These are phyloP conservation scores for Vulpes vulpes DNA, from an alignment of 2,113 vertebrate genomes.

Conservation along the genomic window DNA sequence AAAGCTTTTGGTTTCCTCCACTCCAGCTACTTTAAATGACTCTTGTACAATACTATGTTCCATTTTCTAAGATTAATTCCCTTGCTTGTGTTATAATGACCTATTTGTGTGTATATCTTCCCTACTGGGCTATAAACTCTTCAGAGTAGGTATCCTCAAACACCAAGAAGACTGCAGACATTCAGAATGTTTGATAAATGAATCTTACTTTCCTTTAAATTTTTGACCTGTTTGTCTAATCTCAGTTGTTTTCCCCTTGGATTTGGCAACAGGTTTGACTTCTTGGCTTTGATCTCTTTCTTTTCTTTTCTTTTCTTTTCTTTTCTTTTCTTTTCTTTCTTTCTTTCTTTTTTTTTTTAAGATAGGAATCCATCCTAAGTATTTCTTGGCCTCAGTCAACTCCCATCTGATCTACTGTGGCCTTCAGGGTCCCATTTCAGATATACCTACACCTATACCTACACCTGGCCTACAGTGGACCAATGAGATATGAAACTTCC, in stretches of 20 bases:
- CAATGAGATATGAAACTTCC: background rate
- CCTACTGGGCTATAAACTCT: background rate
- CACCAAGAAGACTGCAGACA: background rate
- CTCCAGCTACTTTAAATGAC: background rate
- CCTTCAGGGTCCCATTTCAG: background rate
- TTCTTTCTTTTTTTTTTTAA: background rate
- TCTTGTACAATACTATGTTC: background rate
- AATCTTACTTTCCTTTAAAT: conserved; percentile 17
- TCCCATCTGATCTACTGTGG: background rate
- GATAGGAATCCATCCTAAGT: background rate
- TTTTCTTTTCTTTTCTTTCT: background rate
- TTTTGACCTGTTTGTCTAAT: background rate
- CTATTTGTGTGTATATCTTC: background rate
- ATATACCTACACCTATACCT: background rate
- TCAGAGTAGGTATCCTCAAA: background rate
- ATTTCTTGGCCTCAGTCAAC: background rate
- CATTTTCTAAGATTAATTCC: background rate
- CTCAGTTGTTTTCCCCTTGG: background rate
- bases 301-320: background rate
- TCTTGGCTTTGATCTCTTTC: background rate
- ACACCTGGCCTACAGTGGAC: background rate
- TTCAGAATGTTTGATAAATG: background rate
- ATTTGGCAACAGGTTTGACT: conserved; percentile 3
- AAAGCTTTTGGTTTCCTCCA: background rate
- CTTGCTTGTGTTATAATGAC: background rate